These are phyloP conservation scores for Calidris pugnax DNA, from an alignment of 2,113 vertebrate species.

Conservation along the genomic window DNA sequence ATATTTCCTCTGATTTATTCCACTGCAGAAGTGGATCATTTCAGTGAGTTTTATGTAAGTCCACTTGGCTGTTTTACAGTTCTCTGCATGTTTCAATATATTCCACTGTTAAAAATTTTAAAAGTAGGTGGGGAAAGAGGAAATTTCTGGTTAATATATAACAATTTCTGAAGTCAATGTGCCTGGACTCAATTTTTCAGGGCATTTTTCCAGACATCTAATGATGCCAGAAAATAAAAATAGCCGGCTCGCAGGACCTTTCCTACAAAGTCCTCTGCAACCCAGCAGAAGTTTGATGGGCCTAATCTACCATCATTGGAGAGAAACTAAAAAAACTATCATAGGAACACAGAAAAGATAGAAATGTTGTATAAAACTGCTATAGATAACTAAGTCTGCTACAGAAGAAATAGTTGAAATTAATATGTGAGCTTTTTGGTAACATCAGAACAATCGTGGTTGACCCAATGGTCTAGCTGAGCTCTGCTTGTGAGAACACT, in stretches of 20 bases:
- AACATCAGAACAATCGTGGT: background rate
- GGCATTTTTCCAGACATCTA: conserved; percentile 49
- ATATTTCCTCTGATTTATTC: conserved; percentile 44
- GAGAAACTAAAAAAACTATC: background rate
- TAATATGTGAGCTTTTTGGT: background rate
- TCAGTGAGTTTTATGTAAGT: conserved; percentile 22
- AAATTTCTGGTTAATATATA: conserved; percentile 63
- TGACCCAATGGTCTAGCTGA: background rate
- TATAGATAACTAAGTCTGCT: background rate
- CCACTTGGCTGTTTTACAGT: conserved; percentile 18
- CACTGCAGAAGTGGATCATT: background rate
- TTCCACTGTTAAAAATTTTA: conserved; percentile 63
- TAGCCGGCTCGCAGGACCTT: conserved; percentile 1
- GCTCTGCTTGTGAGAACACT: background rate
- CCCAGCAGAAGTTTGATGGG: background rate
- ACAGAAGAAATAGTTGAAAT: background rate
- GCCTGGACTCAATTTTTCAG: conserved; percentile 42
- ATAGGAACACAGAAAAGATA: background rate
- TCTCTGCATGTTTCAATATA: conserved; percentile 43
- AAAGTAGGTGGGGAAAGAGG: conserved; percentile 61
- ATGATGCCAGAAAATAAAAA: conserved; percentile 61
- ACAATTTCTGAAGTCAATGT: conserved; percentile 46
- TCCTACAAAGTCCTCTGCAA: background rate
- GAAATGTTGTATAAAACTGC: background rate
- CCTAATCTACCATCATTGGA: background rate